phyloP scores from a whole-genome alignment of 1,140 invertebrate genomes.

The Drosophila lacteicornis region DNA sequence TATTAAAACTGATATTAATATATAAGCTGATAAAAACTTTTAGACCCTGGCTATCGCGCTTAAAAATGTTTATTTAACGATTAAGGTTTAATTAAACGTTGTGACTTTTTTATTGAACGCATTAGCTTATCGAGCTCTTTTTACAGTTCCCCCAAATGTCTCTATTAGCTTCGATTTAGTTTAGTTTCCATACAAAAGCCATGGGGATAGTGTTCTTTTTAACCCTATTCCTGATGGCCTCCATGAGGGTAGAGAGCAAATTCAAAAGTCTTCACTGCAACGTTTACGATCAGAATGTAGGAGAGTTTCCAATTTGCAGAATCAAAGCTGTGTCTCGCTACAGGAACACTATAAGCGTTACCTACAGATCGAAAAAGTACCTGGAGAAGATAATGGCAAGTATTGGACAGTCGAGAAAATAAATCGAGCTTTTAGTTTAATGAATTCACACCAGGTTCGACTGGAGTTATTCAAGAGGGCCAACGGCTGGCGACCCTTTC shows the following conservation, averaged over 20 bases:
- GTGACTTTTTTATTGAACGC: not conserved
- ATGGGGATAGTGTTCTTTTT: not conserved
- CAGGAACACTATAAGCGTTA: slow-evolving; percentile 14
- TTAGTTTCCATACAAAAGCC: not conserved
- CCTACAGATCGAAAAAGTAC: not conserved
- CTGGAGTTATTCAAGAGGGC: slow-evolving; percentile 12
- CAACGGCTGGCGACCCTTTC: slow-evolving; percentile 33
- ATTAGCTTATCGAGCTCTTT: not conserved
- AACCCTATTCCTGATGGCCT: not conserved
- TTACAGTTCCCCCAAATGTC: not conserved
- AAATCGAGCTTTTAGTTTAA: not conserved
- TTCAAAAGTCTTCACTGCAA: slow-evolving; percentile 21
- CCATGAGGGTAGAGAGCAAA: not conserved
- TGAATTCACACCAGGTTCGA: not conserved
- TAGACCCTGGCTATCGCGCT: too few species aligned
- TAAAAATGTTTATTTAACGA: too few species aligned
- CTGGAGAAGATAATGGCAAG: slow-evolving; percentile 2
- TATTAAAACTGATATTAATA: too few species aligned
- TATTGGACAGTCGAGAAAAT: not conserved
- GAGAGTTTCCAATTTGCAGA: slow-evolving; percentile 10
- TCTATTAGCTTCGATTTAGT: too few species aligned
- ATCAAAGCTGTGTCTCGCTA: slow-evolving; percentile 24
- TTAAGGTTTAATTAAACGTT: not conserved
- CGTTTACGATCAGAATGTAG: not conserved
- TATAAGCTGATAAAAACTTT: too few species aligned